phyloP scores from a whole-genome alignment of 2,888 invertebrate species.

The Heliconius aoede region DNA sequence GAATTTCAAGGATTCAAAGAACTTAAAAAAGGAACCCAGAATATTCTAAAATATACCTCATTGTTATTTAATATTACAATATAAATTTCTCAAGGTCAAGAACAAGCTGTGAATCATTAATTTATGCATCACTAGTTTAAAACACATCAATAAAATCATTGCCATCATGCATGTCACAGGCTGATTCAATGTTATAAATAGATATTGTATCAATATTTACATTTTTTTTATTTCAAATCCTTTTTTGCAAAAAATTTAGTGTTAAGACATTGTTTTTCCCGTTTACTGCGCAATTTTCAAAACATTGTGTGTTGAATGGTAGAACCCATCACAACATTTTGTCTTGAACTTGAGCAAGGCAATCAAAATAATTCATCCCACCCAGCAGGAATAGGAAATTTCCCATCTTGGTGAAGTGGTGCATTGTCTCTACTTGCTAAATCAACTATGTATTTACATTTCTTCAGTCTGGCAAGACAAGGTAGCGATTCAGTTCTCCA shows the following conservation, averaged over 20 bases:
- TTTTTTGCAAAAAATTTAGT: no score
- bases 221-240: not conserved
- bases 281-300: not conserved
- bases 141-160: slow-evolving; percentile 22
- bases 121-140: slow-evolving; percentile 27
- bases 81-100: slow-evolving; percentile 3
- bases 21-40: not conserved
- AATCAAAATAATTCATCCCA: not conserved
- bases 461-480: no score
- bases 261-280: no score
- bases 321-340: no score
- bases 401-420: no score
- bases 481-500: no score
- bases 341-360: no score
- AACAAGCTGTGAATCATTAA: not conserved
- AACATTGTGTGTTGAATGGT: not conserved
- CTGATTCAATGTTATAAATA: slow-evolving; percentile 10
- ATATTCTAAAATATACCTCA: not conserved
- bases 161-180: slow-evolving; percentile 3
- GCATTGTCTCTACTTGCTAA: no score
- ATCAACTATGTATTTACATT: no score
- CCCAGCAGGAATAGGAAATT: no score
- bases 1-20: no score
- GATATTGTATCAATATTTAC: not conserved
- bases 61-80: slow-evolving; percentile 6